Percentiles rank a stretch among this genome's conserved stretches.
phyloP scores from a whole-genome alignment of 2,797 vertebrate species.

The Spea hammondii region DNA sequence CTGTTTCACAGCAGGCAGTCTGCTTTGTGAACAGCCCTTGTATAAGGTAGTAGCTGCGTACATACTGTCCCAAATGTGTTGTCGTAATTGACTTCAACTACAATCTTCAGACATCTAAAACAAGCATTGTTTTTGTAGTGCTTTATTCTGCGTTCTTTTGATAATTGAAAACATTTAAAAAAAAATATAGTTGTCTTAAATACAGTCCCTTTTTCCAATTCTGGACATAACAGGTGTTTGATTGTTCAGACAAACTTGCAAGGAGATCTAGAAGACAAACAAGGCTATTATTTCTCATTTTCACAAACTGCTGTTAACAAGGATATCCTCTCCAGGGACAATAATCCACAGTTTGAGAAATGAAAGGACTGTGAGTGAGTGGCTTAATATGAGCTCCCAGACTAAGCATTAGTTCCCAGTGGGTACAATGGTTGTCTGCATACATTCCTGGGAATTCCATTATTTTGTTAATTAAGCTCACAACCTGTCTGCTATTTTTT shows the following conservation, averaged over 20 bases:
- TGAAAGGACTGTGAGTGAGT: not conserved
- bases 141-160: too few relatives aligned
- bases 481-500: not conserved
- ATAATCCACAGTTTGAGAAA: constrained; percentile 3
- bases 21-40: too few relatives aligned
- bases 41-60: too few relatives aligned
- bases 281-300: constrained; percentile 2
- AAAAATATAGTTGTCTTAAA: too few relatives aligned
- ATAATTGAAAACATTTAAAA: too few relatives aligned
- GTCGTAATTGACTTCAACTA: too few relatives aligned
- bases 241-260: constrained; percentile 1
- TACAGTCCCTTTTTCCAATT: not conserved
- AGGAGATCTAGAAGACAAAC: not conserved
- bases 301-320: not conserved
- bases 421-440: not conserved
- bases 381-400: constrained; percentile 1
- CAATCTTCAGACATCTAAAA: too few relatives aligned
- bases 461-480: constrained; percentile 1
- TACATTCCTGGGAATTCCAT: not conserved
- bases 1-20: too few relatives aligned
- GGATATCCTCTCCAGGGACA: constrained; percentile 3
- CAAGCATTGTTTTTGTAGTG: too few relatives aligned
- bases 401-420: constrained; percentile 1
- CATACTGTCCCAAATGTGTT: too few relatives aligned
- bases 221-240: not conserved